Base-by-base conservation (phyloP, 2,113 vertebrate species). In the Podilymbus podiceps region DNA sequence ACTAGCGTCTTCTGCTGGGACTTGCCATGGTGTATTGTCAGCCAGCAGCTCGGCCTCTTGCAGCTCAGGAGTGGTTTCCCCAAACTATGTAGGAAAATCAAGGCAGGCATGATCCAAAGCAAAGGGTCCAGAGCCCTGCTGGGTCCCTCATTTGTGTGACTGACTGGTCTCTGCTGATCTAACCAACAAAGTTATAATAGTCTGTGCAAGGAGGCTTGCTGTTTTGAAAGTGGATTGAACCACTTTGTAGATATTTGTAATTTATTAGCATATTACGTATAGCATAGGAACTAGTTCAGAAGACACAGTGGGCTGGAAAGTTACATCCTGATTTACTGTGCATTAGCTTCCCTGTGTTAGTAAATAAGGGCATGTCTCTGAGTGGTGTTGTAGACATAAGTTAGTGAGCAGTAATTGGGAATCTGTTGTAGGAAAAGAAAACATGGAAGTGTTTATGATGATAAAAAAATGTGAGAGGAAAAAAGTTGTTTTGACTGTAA, bases 131-230 rank as follows among this genome's bases (percentile, higher is more conserved):
- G 85, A 56, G 69, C 35, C 12, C 31, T 1, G 1, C 25, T 6
- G 4, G 4, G 12, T 59, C 20, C 40, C 35, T 82, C 35, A 7
- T 9, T 47, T 42, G 9, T 56, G n/a, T 23, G 15, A 47, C 52
- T 5, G 12, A 47, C 52, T 5, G 12, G 12, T 63, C 14, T 50
- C 35, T 44, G 69, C 44, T 72, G 74, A 16, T 85, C 40, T 33
- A 40, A 38, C 46, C 21, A 69, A 35, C 42, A 50, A 5, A 0
- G 0, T n/a, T 58, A 2, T 8, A 44, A 21, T 4, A 49, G 8
- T 18, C 46, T 62, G 21, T 42, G 28, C 55, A 66, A 69, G 46
- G 72, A 23, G 74, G 9, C 59, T 67, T 67, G 28, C 47, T 17
- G 2, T 50, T 95, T 81, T 74, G 15, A 27, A 63, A 79, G 53